phyloP scores from a whole-genome alignment of 1,140 invertebrate genomes.

The Trypoxylus dichotomus region DNA sequence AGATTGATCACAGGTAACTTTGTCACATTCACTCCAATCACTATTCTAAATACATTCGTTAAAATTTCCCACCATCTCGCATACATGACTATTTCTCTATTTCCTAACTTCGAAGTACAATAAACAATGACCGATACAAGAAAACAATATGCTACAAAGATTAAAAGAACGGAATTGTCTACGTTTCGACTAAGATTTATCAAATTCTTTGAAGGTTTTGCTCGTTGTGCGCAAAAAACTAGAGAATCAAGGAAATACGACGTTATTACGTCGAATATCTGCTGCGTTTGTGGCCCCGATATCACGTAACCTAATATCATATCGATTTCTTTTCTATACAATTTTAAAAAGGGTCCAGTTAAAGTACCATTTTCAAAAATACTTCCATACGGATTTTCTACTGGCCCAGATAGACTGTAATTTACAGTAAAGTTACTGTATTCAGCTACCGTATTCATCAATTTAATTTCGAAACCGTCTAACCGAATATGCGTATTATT shows the following conservation, averaged over 20 bases:
- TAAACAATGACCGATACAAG: not conserved
- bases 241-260: slow-evolving; percentile 35
- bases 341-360: slow-evolving; percentile 34
- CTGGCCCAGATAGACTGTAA: slow-evolving; percentile 30
- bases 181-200: slow-evolving; percentile 4
- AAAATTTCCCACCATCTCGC: not conserved
- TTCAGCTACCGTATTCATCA: slow-evolving; percentile 38
- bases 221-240: slow-evolving; percentile 37
- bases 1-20: slow-evolving; percentile 19
- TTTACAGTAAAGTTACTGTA: slow-evolving; percentile 34
- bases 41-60: not conserved
- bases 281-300: slow-evolving; percentile 26
- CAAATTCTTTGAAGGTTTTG: not conserved
- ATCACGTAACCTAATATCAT: slow-evolving; percentile 35
- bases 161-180: not conserved
- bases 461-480: slow-evolving; percentile 38
- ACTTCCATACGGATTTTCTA: slow-evolving; percentile 31
- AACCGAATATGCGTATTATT: not conserved
- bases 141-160: not conserved
- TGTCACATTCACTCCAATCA: not conserved
- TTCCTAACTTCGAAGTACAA: not conserved
- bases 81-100: not conserved
- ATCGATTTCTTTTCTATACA: slow-evolving; percentile 34
- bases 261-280: slow-evolving; percentile 33
- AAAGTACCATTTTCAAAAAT: slow-evolving; percentile 36